phyloP scores from a whole-genome alignment of 2,888 invertebrate genomes.

The Acanthoscelides obtectus region DNA sequence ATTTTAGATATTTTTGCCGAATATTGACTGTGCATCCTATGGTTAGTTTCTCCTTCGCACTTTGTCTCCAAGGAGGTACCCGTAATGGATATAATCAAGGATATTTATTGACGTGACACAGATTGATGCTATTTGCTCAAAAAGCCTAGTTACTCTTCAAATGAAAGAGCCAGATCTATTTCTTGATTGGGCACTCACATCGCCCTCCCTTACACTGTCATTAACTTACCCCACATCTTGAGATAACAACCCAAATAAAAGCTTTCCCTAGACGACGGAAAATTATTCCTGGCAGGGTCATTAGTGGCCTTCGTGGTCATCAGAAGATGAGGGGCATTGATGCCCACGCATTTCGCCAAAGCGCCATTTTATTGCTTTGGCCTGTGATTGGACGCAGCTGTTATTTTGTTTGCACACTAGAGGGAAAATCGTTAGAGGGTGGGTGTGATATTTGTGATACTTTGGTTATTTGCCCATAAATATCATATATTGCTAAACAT shows the following conservation, averaged over 20 bases:
- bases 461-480: neutral
- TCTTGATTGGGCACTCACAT: neutral
- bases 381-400: neutral
- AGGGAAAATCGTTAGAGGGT: neutral
- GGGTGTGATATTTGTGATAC: neutral
- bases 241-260: neutral
- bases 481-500: too few species aligned
- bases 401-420: neutral
- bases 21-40: too few species aligned
- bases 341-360: neutral
- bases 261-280: neutral
- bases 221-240: neutral
- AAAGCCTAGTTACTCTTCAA: neutral
- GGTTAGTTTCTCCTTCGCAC: too few species aligned
- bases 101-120: too few species aligned
- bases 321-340: neutral
- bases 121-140: too few species aligned
- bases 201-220: neutral
- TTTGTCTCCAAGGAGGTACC: too few species aligned
- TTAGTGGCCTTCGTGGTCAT: neutral
- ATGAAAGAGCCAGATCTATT: neutral
- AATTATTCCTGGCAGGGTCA: neutral
- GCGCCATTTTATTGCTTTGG: neutral
- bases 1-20: too few species aligned
- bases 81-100: too few species aligned